Evolutionary conservation across 2,113 vertebrate genomes (phyloP), one percentile per base, ranked within the genome.

Genomic region (Pelusios castaneus): DNA sequence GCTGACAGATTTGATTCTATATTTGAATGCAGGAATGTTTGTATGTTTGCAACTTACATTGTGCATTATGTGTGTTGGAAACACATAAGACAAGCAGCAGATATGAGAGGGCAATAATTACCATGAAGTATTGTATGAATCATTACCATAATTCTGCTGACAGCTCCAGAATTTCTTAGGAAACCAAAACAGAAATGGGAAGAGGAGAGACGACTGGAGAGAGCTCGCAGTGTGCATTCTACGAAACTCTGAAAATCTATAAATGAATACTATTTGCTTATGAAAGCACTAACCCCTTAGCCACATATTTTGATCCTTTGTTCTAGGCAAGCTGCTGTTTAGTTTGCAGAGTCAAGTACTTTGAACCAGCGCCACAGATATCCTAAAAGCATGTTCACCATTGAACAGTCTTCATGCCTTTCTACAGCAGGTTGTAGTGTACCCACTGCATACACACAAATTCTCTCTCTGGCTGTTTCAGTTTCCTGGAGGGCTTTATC

Each of bases 361-460:
- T 27, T 79, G 92, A 90, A 54, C 80, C 77, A 52, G 45, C 2
- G 1, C 21, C 4, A 2, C 2, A 17, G 3, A 49, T 14, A 84
- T 45, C 78, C 92, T 11, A 2, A 4, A 6, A 76, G 60, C 0
- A 0, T 14, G 51, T 89, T 51, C 45, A 90, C 88, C 63, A 34
- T 5, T 0, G 24, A 94, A 55, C 21, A 11, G 0, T 19, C 0
- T 0, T 7, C 24, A 2, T 3, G 25, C 4, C 25, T 67, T 8
- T 6, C 2, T 45, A 45, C 25, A 77, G 54, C 47, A 22, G 4
- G 25, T 6, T n/a, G 16, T 10, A 10, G 19, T 70, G 87, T 63
- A 6, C 34, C 31, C 84, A 58, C 73, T 89, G 56, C 17, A 67
- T 43, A 41, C 5, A 38, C 45, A 17, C 41, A 25, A 82, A n/a